Percentiles rank a stretch among this genome's conserved stretches.
Evolutionary conservation across 2,888 invertebrate species (phyloP).

Genomic region (Catocala sponsa): DNA sequence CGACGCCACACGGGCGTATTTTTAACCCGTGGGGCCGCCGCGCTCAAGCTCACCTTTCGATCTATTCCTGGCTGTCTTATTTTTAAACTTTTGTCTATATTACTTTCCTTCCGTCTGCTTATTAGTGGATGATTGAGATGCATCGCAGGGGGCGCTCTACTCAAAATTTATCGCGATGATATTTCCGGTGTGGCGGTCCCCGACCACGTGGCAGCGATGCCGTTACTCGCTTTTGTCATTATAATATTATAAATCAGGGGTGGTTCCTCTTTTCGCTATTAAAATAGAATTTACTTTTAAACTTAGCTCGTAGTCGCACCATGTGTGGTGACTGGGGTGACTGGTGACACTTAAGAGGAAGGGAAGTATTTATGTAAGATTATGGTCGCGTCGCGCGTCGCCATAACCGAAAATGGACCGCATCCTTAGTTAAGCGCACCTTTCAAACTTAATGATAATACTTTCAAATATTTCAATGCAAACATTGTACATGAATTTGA

Average conservation of each 20-base stretch:
- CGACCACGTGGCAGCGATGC: conserved; percentile 66
- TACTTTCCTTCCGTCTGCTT: conserved; percentile 86
- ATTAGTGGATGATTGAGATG: conserved; percentile 86
- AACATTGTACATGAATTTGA: too few relatives aligned
- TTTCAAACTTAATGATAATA: too few relatives aligned
- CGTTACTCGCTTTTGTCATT: conserved; percentile 61
- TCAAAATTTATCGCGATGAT: conserved; percentile 76
- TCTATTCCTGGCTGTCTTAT: conserved; percentile 82
- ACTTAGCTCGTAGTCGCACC: conserved; percentile 33
- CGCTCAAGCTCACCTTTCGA: conserved; percentile 85
- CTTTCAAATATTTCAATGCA: too few relatives aligned
- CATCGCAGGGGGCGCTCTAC: conserved; percentile 85
- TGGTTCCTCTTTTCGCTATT: conserved; percentile 45
- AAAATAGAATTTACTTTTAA: conserved; percentile 45
- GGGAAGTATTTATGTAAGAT: conserved; percentile 43
- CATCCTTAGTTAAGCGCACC: background rate
- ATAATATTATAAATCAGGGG: conserved; percentile 58
- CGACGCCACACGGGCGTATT: conserved; percentile 72
- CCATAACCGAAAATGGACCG: conserved; percentile 36
- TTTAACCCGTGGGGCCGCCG: conserved; percentile 81
- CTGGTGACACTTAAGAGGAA: conserved; percentile 30
- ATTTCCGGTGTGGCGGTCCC: conserved; percentile 72
- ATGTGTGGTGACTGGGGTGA: conserved; percentile 41
- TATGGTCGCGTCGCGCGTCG: conserved; percentile 24
- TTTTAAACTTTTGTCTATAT: conserved; percentile 88